phyloP scores from a whole-genome alignment of 2,113 vertebrate species.

The Vicugna pacos region DNA sequence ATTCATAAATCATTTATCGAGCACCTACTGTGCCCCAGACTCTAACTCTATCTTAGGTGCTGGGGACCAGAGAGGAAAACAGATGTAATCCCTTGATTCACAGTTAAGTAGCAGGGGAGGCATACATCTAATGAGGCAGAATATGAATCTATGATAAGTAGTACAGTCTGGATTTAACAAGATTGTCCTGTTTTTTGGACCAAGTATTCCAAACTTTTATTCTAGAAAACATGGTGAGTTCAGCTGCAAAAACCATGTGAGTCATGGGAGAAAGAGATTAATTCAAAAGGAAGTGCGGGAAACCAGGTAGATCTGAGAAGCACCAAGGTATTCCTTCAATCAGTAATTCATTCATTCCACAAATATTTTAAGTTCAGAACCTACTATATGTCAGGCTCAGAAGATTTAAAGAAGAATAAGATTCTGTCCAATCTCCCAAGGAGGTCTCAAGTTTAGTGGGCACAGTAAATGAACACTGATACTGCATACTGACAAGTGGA shows the following conservation, averaged over 20 bases:
- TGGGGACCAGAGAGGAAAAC: not conserved
- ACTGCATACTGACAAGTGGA: not conserved
- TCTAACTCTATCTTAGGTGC: not conserved
- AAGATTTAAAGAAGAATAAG: not conserved
- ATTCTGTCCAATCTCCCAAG: not conserved
- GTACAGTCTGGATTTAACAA: not conserved
- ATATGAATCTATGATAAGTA: not conserved
- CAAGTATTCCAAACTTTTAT: conserved; percentile 12
- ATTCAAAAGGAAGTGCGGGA: not conserved
- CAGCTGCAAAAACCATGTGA: not conserved
- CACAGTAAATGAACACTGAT: not conserved
- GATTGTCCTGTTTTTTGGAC: not conserved
- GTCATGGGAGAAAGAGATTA: not conserved
- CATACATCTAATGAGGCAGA: not conserved
- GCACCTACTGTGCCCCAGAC: not conserved
- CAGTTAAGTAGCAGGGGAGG: not conserved
- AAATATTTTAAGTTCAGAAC: conserved; percentile 48
- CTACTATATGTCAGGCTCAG: not conserved
- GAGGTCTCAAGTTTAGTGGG: not conserved
- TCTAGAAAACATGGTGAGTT: not conserved
- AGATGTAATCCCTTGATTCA: not conserved
- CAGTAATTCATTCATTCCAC: not conserved
- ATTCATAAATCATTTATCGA: not conserved
- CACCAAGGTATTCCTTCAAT: not conserved
- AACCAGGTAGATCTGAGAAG: not conserved